Evolutionary conservation across 1,140 invertebrate genomes (phyloP).

Genomic region (Rhagoletis pomonella): DNA sequence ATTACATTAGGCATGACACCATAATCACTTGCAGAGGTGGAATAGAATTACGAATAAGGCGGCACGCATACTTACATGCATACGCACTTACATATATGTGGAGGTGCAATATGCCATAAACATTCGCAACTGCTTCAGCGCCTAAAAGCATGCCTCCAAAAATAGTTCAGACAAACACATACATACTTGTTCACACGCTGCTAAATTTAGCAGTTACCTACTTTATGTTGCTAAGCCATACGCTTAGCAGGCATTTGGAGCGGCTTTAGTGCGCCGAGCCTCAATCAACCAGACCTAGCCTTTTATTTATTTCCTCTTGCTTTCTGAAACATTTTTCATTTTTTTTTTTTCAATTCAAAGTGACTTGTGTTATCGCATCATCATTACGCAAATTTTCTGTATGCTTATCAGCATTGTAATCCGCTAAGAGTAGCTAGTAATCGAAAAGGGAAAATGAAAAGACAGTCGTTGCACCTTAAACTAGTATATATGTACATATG

Average conservation of each 20-base stretch:
- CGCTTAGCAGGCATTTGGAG: not conserved
- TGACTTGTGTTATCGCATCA: not conserved
- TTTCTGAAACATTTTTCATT: not conserved
- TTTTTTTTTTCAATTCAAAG: not conserved
- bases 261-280: not conserved
- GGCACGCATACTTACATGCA: not conserved
- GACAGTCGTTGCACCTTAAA: no score
- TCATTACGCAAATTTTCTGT: not conserved
- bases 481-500: no score
- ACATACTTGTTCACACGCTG: not conserved
- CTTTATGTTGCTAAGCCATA: not conserved
- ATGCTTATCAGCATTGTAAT: not conserved
- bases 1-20: slow-evolving; percentile 38
- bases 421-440: not conserved
- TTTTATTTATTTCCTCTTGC: not conserved
- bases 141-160: slow-evolving; percentile 4
- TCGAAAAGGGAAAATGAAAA: not conserved
- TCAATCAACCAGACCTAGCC: not conserved
- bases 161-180: no score
- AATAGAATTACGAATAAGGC: not conserved
- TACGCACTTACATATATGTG: not conserved
- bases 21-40: slow-evolving; percentile 16
- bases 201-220: not conserved
- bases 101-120: not conserved
- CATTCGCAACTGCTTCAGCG: not conserved